phyloP scores from a whole-genome alignment of 1,140 invertebrate species.

The Thalassaphorura encarpata region DNA sequence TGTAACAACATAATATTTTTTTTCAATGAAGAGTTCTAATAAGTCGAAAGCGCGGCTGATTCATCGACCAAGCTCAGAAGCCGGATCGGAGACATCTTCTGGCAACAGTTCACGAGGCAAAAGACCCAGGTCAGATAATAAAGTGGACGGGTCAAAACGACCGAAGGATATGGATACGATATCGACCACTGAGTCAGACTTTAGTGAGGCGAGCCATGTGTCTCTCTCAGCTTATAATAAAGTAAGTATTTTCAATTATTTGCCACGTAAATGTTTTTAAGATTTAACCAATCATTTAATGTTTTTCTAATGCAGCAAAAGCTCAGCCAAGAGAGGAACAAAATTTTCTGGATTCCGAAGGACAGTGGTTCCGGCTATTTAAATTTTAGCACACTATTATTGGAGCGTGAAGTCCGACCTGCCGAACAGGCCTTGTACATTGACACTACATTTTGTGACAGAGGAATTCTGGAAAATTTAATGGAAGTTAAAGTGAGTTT shows the following conservation, averaged over 20 bases:
- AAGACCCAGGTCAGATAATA: neutral
- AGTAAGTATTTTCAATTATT: neutral
- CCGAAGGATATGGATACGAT: neutral
- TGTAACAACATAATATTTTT: neutral
- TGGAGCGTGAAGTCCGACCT: conserved; percentile 10
- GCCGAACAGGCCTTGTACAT: conserved; percentile 19
- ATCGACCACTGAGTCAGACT: neutral
- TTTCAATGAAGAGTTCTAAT: neutral
- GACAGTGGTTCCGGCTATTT: neutral
- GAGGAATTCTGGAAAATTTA: conserved; percentile 19
- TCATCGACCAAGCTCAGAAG: neutral
- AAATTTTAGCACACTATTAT: conserved; percentile 15
- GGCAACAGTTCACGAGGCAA: neutral
- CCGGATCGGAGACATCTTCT: neutral
- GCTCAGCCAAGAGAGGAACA: neutral
- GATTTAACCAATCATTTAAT: neutral
- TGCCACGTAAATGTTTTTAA: neutral
- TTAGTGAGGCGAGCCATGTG: neutral
- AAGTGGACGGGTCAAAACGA: neutral
- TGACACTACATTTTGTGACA: conserved; percentile 24
- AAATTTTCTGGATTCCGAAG: neutral
- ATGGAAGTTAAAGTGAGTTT: conserved; percentile 28
- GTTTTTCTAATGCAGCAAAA: neutral
- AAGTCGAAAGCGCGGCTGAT: neutral
- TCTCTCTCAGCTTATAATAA: neutral